phyloP scores from a whole-genome alignment of 2,797 vertebrate species.

The Peromyscus eremicus region DNA sequence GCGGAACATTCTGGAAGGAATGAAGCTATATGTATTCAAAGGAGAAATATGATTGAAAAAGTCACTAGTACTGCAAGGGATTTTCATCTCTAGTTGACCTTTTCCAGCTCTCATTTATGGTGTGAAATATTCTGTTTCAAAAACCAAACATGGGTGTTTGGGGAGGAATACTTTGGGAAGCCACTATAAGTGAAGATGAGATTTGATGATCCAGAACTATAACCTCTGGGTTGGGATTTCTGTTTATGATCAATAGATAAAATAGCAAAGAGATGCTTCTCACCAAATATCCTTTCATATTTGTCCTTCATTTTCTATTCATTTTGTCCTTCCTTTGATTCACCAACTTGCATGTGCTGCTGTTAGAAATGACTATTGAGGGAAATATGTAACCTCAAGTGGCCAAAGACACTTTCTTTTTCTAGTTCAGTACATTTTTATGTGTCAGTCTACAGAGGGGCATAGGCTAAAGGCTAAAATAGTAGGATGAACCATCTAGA shows the following conservation, averaged over 20 bases:
- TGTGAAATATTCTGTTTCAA: conserved; percentile 74
- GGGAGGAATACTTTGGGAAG: conserved; percentile 56
- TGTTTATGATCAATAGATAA: conserved; percentile 67
- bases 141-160: conserved; percentile 71
- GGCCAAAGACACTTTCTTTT: conserved; percentile 54
- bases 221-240: conserved; percentile 66
- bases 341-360: conserved; percentile 37
- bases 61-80: conserved; percentile 63
- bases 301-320: conserved; percentile 73
- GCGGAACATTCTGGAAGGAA: conserved; percentile 29
- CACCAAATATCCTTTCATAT: conserved; percentile 61
- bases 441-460: conserved; percentile 44
- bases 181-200: conserved; percentile 45
- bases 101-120: conserved; percentile 72
- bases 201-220: conserved; percentile 68
- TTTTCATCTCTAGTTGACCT: conserved; percentile 78
- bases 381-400: conserved; percentile 67
- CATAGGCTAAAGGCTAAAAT: conserved; percentile 55
- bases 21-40: conserved; percentile 70
- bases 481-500: conserved; percentile 1
- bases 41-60: conserved; percentile 72
- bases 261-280: conserved; percentile 55
- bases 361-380: conserved; percentile 66
- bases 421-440: conserved; percentile 70
- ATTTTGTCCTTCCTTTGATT: conserved; percentile 73